These are phyloP conservation scores for Xyliphius kryptos DNA, from an alignment of 2,113 vertebrate genomes.

Conservation along the genomic window DNA sequence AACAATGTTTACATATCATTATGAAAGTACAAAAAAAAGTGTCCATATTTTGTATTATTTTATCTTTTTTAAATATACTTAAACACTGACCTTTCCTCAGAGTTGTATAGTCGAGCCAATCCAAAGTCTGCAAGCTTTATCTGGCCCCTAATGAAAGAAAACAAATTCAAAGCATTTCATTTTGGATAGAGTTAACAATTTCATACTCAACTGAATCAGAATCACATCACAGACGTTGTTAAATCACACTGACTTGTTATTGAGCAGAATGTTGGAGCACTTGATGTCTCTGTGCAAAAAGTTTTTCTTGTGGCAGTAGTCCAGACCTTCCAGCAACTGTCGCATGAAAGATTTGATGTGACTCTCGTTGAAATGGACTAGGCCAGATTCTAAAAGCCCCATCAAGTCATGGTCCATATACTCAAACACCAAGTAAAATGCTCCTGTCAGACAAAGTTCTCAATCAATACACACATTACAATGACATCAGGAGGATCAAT, in stretches of 20 bases:
- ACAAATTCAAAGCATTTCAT: background rate
- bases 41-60: background rate
- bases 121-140: slow-evolving; percentile 98
- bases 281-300: slow-evolving; percentile 97
- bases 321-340: slow-evolving; percentile 96
- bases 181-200: no score
- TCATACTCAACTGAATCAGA: no score
- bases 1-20: no score
- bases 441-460: slow-evolving; percentile 71
- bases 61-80: background rate
- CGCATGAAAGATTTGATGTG: slow-evolving; percentile 98
- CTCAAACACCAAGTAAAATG: slow-evolving; percentile 98
- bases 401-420: slow-evolving; percentile 99
- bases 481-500: no score
- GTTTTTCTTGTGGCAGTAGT: no score
- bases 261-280: slow-evolving; percentile 95
- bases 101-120: slow-evolving; percentile 93
- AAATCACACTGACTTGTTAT: slow-evolving; percentile 80
- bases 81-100: slow-evolving; percentile 83
- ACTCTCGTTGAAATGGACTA: slow-evolving; percentile 96
- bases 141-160: slow-evolving; percentile 77
- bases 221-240: no score
- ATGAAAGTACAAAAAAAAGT: background rate
- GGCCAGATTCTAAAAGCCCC: slow-evolving; percentile 95
- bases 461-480: background rate